Conservation (phyloP, 2,888 invertebrate genomes). For the Agrochola circellaris region DNA sequence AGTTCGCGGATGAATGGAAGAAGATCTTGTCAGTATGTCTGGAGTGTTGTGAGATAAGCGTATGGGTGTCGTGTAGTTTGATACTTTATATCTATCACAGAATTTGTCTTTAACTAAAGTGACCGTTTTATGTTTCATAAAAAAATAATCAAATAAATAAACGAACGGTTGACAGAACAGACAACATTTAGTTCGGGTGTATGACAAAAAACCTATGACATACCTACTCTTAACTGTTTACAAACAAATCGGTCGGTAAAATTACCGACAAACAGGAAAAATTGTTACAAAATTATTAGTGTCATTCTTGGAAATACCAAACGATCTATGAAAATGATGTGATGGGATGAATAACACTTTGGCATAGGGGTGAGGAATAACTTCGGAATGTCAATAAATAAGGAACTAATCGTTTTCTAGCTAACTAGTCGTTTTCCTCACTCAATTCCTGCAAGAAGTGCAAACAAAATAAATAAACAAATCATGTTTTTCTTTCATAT, state of each 20-base stretch:
- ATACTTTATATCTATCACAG: too few relatives aligned
- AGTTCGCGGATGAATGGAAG: too few relatives aligned
- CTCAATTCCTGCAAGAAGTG: background rate
- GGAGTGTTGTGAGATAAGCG: too few relatives aligned
- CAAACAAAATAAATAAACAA: conserved; percentile 25
- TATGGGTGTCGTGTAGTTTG: too few relatives aligned
- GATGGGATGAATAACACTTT: conserved; percentile 27
- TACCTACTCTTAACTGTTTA: background rate
- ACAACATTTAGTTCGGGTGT: background rate
- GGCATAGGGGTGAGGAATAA: conserved; percentile 21
- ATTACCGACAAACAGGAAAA: conserved; percentile 29
- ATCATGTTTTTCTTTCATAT: background rate
- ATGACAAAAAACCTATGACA: background rate
- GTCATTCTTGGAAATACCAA: conserved; percentile 11
- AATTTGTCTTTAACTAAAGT: too few relatives aligned
- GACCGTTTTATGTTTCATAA: too few relatives aligned
- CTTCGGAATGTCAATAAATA: conserved; percentile 11
- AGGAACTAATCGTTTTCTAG: background rate
- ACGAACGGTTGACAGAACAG: too few relatives aligned
- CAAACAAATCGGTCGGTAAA: conserved; percentile 8
- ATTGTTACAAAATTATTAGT: background rate
- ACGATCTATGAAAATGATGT: conserved; percentile 3
- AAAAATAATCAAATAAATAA: background rate
- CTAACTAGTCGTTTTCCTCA: conserved; percentile 27
- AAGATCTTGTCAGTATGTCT: too few relatives aligned